Evolutionary conservation across 2,888 invertebrate species (phyloP).

Genomic region (Gnatocerus cornutus): DNA sequence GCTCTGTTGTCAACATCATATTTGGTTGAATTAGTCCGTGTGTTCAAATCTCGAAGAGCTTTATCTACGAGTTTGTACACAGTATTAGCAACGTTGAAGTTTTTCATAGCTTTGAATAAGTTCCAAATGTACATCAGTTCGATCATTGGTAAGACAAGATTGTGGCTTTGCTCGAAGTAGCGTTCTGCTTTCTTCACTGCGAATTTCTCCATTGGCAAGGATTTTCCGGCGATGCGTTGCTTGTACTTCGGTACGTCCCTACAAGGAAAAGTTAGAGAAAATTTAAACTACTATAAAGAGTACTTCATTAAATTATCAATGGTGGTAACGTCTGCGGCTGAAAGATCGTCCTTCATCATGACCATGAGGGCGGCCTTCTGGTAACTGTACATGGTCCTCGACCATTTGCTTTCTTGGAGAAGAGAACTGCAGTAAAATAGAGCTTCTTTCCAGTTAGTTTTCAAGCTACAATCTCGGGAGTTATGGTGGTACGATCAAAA

Average conservation of each 20-base stretch:
- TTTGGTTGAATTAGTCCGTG: constrained; percentile 66
- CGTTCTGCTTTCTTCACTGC: constrained; percentile 89
- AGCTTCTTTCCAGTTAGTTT: constrained; percentile 86
- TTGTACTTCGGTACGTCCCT: constrained; percentile 88
- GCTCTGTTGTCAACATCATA: constrained; percentile 83
- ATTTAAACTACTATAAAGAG: constrained; percentile 32
- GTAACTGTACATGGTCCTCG: constrained; percentile 92
- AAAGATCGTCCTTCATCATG: constrained; percentile 77
- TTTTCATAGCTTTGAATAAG: constrained; percentile 86
- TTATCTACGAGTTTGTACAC: constrained; percentile 79
- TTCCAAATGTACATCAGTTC: constrained; percentile 97
- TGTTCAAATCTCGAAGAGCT: constrained; percentile 67
- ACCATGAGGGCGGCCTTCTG: constrained; percentile 88
- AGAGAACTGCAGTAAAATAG: constrained; percentile 81
- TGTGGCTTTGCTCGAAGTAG: constrained; percentile 82
- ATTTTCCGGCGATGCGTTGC: constrained; percentile 95
- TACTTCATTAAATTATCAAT: constrained; percentile 82
- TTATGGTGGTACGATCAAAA: background rate
- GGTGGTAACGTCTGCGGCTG: constrained; percentile 72
- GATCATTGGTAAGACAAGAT: constrained; percentile 85
- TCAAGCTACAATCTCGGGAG: constrained; percentile 72
- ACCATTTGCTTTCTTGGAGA: constrained; percentile 90
- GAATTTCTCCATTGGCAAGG: constrained; percentile 97
- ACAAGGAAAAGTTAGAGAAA: constrained; percentile 54
- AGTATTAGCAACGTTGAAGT: constrained; percentile 76